These are phyloP conservation scores for Eidolon helvum DNA, from an alignment of 2,113 vertebrate species.

Conservation along the genomic window DNA sequence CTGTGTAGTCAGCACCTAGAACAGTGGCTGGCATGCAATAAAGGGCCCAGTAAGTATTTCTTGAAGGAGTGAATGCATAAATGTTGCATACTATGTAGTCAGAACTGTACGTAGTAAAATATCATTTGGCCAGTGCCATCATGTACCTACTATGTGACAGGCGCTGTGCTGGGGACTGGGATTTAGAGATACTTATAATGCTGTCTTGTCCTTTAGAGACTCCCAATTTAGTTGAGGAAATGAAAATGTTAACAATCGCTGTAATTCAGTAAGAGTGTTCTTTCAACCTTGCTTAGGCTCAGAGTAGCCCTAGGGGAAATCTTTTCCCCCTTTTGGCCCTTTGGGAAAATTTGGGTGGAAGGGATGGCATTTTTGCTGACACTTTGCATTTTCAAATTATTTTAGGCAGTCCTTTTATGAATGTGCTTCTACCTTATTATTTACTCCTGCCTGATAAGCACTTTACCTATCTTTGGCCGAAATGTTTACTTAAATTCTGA, in stretches of 20 bases:
- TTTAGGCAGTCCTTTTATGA: slow-evolving; percentile 20
- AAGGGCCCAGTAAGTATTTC: not conserved
- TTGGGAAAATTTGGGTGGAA: not conserved
- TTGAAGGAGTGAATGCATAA: not conserved
- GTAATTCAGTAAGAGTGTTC: not conserved
- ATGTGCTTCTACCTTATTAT: not conserved
- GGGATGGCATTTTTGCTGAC: not conserved
- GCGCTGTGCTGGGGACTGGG: not conserved
- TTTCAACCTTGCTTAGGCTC: not conserved
- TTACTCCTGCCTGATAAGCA: slow-evolving; percentile 9
- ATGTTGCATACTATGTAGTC: not conserved
- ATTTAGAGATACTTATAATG: not conserved
- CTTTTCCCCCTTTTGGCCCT: not conserved
- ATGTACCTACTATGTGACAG: not conserved
- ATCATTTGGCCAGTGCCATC: not conserved
- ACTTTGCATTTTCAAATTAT: not conserved
- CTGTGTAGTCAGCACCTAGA: not conserved
- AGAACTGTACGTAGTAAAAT: not conserved
- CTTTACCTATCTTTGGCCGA: not conserved
- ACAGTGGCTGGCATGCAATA: not conserved
- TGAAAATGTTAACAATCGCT: not conserved
- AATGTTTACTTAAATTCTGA: slow-evolving; percentile 3
- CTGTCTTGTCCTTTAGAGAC: not conserved
- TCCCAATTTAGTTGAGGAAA: not conserved
- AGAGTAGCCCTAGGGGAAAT: not conserved